A percentile compares a stretch with the other conserved stretches of the same genome.
Evolutionary conservation across 2,797 vertebrate genomes (phyloP).

Genomic region (Sebastes paucispinis): DNA sequence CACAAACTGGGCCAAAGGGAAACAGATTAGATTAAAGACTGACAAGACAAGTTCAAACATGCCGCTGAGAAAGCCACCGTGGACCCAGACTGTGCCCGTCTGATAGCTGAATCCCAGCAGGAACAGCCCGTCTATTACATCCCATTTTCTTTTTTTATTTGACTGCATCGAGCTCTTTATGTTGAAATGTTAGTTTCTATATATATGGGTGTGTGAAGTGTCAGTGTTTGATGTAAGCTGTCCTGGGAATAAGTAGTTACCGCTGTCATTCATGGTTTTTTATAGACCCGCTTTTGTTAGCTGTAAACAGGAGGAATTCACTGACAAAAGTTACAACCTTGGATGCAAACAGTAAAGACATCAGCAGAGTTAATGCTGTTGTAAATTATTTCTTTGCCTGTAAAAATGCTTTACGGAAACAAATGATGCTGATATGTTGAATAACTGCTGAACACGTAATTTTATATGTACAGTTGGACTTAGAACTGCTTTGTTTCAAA

Average conservation of each 20-base stretch:
- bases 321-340: conserved; percentile 30
- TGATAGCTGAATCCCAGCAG: conserved; percentile 26
- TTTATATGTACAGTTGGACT: not conserved
- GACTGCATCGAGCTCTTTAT: conserved; percentile 17
- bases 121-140: not conserved
- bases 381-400: conserved; percentile 4
- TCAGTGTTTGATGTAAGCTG: conserved; percentile 3
- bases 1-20: conserved; percentile 54
- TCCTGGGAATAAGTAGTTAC: not conserved
- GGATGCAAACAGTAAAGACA: conserved; percentile 17
- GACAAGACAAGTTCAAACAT: conserved; percentile 42
- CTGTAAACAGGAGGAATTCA: conserved; percentile 20
- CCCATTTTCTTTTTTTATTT: conserved; percentile 33
- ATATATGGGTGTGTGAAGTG: not conserved
- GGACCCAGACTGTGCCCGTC: not conserved
- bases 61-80: conserved; percentile 15
- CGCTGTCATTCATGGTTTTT: conserved; percentile 18
- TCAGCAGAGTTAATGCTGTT: not conserved
- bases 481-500: not conserved
- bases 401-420: not conserved
- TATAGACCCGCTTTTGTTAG: conserved; percentile 14
- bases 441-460: not conserved
- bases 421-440: not conserved
- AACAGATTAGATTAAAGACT: conserved; percentile 54
- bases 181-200: not conserved